A percentile compares a stretch with the other conserved stretches of the same genome.
Evolutionary conservation across 2,113 vertebrate species (phyloP).

Genomic region (Oceanites oceanicus): DNA sequence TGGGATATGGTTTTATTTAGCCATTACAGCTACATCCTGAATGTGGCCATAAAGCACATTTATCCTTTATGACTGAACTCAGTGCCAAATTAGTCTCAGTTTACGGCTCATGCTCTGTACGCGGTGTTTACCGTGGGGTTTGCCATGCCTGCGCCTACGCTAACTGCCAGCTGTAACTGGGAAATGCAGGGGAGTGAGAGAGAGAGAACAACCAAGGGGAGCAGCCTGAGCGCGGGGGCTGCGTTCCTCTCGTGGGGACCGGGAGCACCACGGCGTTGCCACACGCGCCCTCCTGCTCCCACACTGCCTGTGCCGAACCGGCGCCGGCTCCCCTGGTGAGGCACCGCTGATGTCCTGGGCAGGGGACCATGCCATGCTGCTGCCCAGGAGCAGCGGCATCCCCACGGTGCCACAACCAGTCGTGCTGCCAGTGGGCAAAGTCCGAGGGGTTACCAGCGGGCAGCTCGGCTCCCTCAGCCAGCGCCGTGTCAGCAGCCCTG

Average conservation of each 20-base stretch:
- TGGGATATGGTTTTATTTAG: background rate
- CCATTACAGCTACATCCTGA: conserved; percentile 27
- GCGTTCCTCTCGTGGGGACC: accelerated
- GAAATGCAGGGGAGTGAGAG: background rate
- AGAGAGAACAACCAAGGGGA: background rate
- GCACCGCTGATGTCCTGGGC: background rate
- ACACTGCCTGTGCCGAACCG: background rate
- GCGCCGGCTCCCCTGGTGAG: background rate
- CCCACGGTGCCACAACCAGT: conserved; percentile 17
- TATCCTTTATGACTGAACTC: background rate
- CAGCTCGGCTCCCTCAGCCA: conserved; percentile 11
- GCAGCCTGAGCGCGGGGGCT: background rate
- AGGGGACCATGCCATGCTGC: background rate
- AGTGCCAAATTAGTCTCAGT: conserved; percentile 8
- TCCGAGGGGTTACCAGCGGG: conserved; percentile 35
- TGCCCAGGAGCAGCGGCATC: background rate
- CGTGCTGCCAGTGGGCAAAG: background rate
- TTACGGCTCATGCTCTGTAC: background rate
- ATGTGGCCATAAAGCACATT: background rate
- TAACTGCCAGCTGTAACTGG: background rate
- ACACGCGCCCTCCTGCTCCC: background rate
- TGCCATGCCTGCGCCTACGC: background rate
- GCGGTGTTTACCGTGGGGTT: background rate
- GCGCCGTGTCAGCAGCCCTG: background rate
- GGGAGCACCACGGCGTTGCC: background rate